Evolutionary conservation across 2,113 vertebrate species (phyloP).

Genomic region (Marmota monax): DNA sequence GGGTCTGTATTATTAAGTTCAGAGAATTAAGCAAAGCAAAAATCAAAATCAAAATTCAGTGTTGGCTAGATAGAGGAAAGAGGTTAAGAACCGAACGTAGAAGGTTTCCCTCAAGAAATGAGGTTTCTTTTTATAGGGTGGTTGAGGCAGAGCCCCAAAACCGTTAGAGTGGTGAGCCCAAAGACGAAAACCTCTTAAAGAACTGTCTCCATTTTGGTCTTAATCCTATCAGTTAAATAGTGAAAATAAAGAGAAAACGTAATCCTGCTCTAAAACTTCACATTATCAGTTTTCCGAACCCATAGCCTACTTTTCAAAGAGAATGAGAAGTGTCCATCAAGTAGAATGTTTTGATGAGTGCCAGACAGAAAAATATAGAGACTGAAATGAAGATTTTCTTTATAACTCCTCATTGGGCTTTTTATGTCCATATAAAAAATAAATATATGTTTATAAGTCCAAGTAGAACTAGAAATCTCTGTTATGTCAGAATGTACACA

Average conservation of each 20-base stretch:
- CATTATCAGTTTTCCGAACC: not conserved
- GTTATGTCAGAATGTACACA: not conserved
- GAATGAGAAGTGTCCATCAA: not conserved
- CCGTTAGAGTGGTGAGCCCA: not conserved
- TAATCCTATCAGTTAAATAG: not conserved
- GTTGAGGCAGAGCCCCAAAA: not conserved
- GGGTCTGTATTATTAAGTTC: not conserved
- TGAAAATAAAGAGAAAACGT: slow-evolving; percentile 59
- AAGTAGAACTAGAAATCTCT: slow-evolving; percentile 20
- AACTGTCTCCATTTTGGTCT: not conserved
- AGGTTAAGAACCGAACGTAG: not conserved
- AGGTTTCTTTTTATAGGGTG: not conserved
- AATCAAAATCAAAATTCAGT: not conserved
- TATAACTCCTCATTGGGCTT: not conserved
- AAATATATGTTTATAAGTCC: not conserved
- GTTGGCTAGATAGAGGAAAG: not conserved
- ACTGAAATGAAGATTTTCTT: not conserved
- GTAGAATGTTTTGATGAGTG: not conserved
- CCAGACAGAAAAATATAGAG: not conserved
- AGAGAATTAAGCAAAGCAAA: not conserved
- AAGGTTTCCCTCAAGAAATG: not conserved
- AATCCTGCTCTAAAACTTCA: not conserved
- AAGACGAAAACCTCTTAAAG: not conserved
- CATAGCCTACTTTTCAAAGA: not conserved
- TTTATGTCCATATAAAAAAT: slow-evolving; percentile 38